Evolutionary conservation across 2,888 invertebrate genomes (phyloP).

Genomic region (Trypoxylon attenuatum): DNA sequence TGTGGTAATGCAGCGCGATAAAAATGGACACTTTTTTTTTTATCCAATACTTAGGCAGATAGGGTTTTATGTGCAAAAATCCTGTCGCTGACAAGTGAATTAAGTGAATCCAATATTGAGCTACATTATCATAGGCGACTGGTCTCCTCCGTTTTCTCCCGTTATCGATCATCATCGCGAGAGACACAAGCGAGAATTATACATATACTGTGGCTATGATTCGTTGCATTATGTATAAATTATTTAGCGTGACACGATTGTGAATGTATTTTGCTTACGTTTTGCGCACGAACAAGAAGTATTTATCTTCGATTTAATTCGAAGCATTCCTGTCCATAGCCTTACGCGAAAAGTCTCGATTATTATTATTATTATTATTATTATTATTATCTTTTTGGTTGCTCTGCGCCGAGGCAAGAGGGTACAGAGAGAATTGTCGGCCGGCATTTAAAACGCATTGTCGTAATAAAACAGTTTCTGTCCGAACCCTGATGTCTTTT

Average conservation of each 20-base stretch:
- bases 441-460: slow-evolving; percentile 24
- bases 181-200: too few species aligned
- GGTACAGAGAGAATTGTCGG: background rate
- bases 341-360: background rate
- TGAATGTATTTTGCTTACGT: slow-evolving; percentile 37
- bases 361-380: too few species aligned
- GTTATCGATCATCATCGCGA: too few species aligned
- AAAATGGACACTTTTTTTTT: slow-evolving; percentile 17
- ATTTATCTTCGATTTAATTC: slow-evolving; percentile 20
- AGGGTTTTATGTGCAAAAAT: slow-evolving; percentile 42
- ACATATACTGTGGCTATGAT: slow-evolving; percentile 30
- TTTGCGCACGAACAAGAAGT: slow-evolving; percentile 26
- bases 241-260: slow-evolving; percentile 21
- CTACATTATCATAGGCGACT: slow-evolving; percentile 7
- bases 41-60: slow-evolving; percentile 26
- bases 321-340: slow-evolving; percentile 31
- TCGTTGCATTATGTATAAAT: slow-evolving; percentile 28
- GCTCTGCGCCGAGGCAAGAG: slow-evolving; percentile 7
- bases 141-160: too few species aligned
- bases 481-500: too few species aligned
- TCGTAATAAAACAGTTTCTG: too few species aligned
- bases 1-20: slow-evolving; percentile 3
- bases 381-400: background rate
- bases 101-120: slow-evolving; percentile 7
- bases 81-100: slow-evolving; percentile 20